Conservation (phyloP, 2,888 invertebrate genomes). For the Brassicogethes aeneus region DNA sequence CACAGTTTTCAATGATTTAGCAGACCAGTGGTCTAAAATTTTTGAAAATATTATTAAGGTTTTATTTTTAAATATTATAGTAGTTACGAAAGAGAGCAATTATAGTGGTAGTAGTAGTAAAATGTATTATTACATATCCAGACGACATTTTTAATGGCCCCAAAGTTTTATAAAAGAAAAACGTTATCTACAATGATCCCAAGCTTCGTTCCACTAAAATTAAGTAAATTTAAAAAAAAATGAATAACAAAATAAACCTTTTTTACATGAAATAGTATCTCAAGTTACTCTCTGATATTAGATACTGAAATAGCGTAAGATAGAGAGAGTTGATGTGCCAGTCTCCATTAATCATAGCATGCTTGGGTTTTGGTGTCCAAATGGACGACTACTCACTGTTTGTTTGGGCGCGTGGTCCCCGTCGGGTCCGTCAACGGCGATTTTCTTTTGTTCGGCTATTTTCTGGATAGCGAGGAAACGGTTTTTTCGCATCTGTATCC, state of each 20-base stretch:
- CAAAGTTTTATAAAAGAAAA: neutral
- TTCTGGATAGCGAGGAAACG: conserved; percentile 85
- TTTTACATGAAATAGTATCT: no score
- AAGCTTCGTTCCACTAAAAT: neutral
- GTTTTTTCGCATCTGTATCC: conserved; percentile 93
- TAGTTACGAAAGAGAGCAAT: no score
- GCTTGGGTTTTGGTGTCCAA: conserved; percentile 9
- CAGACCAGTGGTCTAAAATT: no score
- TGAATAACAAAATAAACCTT: no score
- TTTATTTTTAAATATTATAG: no score
- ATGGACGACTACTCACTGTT: conserved; percentile 53
- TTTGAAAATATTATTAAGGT: no score
- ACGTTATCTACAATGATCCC: neutral
- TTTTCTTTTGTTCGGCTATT: conserved; percentile 86
- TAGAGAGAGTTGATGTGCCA: conserved; percentile 10
- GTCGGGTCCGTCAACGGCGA: conserved; percentile 69
- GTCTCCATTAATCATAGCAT: conserved; percentile 7
- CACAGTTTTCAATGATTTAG: no score
- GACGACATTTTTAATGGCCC: neutral
- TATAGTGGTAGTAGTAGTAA: no score
- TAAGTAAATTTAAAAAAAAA: no score
- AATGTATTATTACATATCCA: neutral
- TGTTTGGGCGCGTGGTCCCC: conserved; percentile 70
- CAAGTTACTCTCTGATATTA: no score
- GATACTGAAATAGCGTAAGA: no score